Conservation (phyloP, 2,797 vertebrate species). For the Anguilla megastoma region DNA sequence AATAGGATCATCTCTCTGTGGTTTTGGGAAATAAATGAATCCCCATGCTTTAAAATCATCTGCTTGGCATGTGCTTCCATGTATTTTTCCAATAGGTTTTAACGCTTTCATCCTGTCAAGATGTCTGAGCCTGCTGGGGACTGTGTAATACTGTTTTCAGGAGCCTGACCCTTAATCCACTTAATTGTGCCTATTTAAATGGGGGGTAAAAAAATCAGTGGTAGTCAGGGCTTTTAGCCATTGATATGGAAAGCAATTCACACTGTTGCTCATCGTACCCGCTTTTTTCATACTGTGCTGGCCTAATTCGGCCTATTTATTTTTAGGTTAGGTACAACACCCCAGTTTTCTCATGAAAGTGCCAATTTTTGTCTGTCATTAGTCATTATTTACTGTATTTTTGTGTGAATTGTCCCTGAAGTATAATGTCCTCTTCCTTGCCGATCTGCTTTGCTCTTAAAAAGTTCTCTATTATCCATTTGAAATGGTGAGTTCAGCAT, state of each 20-base stretch:
- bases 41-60: background rate
- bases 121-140: conserved; percentile 31
- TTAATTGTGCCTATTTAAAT: conserved; percentile 10
- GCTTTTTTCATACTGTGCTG: background rate
- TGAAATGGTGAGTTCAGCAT: background rate
- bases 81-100: conserved; percentile 14
- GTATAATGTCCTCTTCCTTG: background rate
- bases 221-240: background rate
- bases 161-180: background rate
- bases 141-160: background rate
- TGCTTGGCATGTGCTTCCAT: conserved; percentile 24
- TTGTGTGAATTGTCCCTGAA: background rate
- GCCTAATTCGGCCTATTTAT: background rate
- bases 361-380: background rate
- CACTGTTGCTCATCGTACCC: background rate
- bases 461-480: background rate
- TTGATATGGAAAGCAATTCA: background rate
- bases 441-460: background rate
- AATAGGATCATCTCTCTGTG: background rate
- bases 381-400: background rate
- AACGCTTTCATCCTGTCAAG: conserved; percentile 21
- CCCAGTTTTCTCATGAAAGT: background rate
- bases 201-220: background rate
- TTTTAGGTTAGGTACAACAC: background rate
- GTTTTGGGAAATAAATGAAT: conserved; percentile 2